Conservation (phyloP, 2,888 invertebrate genomes). For the Heteropelma amictum region DNA sequence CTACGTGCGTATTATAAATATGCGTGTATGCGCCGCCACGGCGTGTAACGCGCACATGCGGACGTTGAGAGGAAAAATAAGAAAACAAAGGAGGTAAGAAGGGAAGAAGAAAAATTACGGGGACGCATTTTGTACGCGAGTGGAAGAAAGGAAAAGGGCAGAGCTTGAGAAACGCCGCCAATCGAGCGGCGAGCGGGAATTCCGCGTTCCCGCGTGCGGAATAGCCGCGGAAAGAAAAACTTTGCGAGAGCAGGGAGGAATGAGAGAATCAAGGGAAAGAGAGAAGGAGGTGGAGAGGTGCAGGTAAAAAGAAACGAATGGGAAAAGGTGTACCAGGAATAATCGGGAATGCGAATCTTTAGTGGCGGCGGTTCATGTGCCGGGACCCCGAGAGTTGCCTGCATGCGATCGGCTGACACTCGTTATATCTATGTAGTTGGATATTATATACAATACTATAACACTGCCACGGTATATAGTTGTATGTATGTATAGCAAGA, state of each 20-base stretch:
- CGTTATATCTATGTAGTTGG: slow-evolving; percentile 10
- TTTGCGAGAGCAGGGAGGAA: background rate
- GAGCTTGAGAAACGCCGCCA: background rate
- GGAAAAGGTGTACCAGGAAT: slow-evolving; percentile 35
- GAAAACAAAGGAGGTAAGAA: background rate
- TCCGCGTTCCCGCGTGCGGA: slow-evolving; percentile 7
- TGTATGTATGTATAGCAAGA: background rate
- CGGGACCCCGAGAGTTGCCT: slow-evolving; percentile 21
- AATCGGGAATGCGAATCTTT: slow-evolving; percentile 58
- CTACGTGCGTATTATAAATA: background rate
- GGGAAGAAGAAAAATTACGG: background rate
- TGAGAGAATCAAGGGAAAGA: background rate
- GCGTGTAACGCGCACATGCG: background rate
- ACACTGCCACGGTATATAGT: background rate
- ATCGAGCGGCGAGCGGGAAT: background rate
- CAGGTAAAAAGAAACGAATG: slow-evolving; percentile 8
- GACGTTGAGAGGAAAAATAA: background rate
- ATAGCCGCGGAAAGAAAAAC: slow-evolving; percentile 29
- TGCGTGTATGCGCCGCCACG: background rate
- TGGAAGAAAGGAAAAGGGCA: slow-evolving; percentile 1
- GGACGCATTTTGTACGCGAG: background rate
- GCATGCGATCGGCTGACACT: slow-evolving; percentile 28
- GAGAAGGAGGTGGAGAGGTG: background rate
- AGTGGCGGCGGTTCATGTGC: slow-evolving; percentile 35
- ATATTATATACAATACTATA: background rate